Base-by-base conservation (phyloP, 2,797 vertebrate species). In the Scomberomorus guttatus region DNA sequence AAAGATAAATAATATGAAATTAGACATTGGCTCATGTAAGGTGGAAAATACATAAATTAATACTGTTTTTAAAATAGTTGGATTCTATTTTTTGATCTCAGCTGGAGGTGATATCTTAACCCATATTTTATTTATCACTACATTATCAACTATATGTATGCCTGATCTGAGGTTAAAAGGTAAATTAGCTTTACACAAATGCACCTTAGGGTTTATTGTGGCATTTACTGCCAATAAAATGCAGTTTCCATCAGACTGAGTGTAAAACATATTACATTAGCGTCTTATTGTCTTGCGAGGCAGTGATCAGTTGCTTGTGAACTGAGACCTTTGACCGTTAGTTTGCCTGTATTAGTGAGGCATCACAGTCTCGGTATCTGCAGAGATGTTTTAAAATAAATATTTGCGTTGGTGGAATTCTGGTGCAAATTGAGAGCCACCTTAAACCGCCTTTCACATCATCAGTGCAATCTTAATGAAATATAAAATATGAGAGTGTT, bases 281-380 rank as follows among this genome's bases (percentile, higher is more conserved):
- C 56, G 54, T 55, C 69, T 85, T 37, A 46, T 54, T 29, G 34
- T 55, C 59, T 62, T 48, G 66, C 59, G 59, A 72, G 48, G 48
- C 54, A 39, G 65, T 2, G 32, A 78, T 82, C 48, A 27, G 51
- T 24, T 58, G 66, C 73, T 62, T 32, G 71, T 80, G 77, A 88
- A 81, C 70, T 17, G 1, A 61, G 79, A 91, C 83, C 87, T 90
- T 85, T 89, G 85, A 87, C 83, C 63, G 0, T 73, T 17, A 0
- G 11, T 50, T 60, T 9, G 24, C 24, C 46, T 29, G 17, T 42
- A 20, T 39, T 11, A 72, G 34, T 51, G 55, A 79, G 52, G 61
- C 48, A 3, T 44, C 56, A 34, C 61, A 51, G 65, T 56, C 32
- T 4, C 44, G 34, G 51, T 32, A 75, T 55, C 25, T 61, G 14